Percentiles rank a stretch among this genome's conserved stretches.
phyloP scores from a whole-genome alignment of 2,888 invertebrate species.

The Cosmia trapezina region DNA sequence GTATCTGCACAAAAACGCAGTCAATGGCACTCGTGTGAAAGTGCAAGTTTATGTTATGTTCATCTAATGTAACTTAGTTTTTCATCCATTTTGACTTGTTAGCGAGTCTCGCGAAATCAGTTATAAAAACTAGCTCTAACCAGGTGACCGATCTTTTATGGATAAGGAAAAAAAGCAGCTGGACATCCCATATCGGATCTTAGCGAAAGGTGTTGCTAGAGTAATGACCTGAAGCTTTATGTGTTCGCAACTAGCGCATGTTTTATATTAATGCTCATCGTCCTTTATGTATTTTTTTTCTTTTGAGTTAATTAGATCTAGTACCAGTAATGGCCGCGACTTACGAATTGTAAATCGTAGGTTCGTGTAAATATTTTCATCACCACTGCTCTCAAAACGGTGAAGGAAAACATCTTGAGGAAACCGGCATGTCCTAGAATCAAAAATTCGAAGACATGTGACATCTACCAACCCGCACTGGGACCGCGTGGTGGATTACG shows the following conservation, averaged over 20 bases:
- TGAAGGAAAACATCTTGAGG: too few species aligned
- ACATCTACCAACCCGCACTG: too few species aligned
- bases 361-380: too few species aligned
- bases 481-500: too few species aligned
- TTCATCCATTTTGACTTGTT: constrained; percentile 66
- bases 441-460: too few species aligned
- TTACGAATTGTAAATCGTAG: too few species aligned
- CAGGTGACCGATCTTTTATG: constrained; percentile 67
- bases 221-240: constrained; percentile 42
- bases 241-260: constrained; percentile 2
- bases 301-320: not conserved
- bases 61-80: constrained; percentile 67
- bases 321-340: too few species aligned
- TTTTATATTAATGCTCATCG: constrained; percentile 15
- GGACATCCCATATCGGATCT: constrained; percentile 72
- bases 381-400: too few species aligned
- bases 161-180: constrained; percentile 74
- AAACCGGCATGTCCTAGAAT: too few species aligned
- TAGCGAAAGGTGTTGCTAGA: constrained; percentile 75
- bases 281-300: constrained; percentile 7
- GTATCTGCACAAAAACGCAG: constrained; percentile 22
- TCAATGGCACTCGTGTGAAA: constrained; percentile 65
- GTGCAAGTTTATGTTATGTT: constrained; percentile 69
- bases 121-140: constrained; percentile 68
- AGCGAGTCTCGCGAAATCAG: constrained; percentile 65